Evolutionary conservation across 2,888 invertebrate species (phyloP).

Genomic region (Lepidochrysops patricia): DNA sequence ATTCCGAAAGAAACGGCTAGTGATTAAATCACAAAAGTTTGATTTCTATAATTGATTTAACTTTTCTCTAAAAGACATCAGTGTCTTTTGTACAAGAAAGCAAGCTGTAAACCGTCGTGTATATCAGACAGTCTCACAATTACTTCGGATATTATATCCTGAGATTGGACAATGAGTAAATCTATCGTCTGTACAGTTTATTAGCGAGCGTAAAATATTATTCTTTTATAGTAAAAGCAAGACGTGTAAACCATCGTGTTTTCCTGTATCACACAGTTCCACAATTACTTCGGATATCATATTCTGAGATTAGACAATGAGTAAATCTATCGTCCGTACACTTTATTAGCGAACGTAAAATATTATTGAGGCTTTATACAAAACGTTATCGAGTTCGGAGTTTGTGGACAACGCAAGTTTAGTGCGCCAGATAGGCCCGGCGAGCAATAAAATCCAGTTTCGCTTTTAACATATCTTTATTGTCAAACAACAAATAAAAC

Average conservation of each 20-base stretch:
- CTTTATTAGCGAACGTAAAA: background rate
- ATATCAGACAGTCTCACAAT: background rate
- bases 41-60: too few species aligned
- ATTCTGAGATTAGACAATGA: background rate
- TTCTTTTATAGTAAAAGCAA: too few species aligned
- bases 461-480: conserved; percentile 12
- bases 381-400: background rate
- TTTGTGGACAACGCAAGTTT: background rate
- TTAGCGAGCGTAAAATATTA: background rate
- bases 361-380: background rate
- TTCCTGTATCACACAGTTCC: background rate
- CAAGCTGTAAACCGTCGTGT: too few species aligned
- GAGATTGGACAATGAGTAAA: background rate
- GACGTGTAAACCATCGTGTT: too few species aligned
- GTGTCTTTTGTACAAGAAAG: too few species aligned
- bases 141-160: background rate
- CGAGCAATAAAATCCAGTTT: conserved; percentile 10
- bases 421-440: conserved; percentile 7
- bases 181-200: background rate
- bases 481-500: conserved; percentile 5
- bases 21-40: too few species aligned
- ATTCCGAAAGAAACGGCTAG: too few species aligned
- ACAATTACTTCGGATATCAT: background rate
- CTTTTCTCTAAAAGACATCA: too few species aligned
- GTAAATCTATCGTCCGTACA: background rate